Conservation (phyloP, 2,113 vertebrate species). For the Leucoraja erinaceus region DNA sequence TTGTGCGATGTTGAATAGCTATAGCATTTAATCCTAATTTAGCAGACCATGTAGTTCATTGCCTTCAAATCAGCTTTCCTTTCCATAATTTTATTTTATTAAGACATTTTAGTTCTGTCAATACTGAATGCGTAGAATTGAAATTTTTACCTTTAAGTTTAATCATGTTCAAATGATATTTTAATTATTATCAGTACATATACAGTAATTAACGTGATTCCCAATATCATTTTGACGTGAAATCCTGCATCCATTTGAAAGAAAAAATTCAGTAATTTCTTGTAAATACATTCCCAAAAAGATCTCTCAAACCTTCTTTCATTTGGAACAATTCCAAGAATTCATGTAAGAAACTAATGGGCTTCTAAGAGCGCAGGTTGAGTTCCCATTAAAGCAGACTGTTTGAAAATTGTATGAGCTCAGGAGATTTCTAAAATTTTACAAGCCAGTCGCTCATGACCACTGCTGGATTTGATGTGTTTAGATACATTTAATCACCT, state of each 20-base stretch:
- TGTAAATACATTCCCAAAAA: neutral
- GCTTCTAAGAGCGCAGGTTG: neutral
- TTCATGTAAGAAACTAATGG: conserved; percentile 32
- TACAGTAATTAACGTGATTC: neutral
- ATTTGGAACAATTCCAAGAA: conserved; percentile 17
- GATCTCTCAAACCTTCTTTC: neutral
- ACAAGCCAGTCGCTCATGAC: neutral
- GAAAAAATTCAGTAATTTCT: neutral
- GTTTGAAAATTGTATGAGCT: conserved; percentile 28
- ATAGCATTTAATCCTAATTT: neutral
- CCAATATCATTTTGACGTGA: neutral
- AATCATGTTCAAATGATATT: neutral
- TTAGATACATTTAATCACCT: conserved; percentile 21
- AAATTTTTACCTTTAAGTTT: neutral
- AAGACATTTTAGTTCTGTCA: neutral
- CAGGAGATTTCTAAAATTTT: neutral
- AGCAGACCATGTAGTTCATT: neutral
- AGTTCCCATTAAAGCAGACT: conserved; percentile 14
- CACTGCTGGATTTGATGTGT: neutral
- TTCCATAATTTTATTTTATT: conserved; percentile 13
- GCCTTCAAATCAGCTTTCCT: neutral
- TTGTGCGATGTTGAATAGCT: neutral
- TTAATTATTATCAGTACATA: neutral
- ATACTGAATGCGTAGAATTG: neutral
- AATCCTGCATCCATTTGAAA: neutral